Conservation (phyloP, 2,113 vertebrate genomes). For the Salvelinus fontinalis region DNA sequence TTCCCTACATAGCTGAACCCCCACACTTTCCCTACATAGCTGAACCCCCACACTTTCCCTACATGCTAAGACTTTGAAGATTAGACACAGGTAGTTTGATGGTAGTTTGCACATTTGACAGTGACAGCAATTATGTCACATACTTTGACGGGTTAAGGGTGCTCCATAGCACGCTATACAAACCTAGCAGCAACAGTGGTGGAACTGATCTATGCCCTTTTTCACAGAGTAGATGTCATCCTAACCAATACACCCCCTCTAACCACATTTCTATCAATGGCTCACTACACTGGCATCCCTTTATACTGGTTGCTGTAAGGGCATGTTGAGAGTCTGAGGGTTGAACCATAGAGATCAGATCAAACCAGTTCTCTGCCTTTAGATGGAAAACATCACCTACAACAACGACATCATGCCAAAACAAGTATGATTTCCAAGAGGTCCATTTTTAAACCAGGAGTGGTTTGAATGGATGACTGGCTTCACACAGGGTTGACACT, state of each 20-base stretch:
- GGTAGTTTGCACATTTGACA: constrained; percentile 37
- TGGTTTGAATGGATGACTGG: constrained; percentile 67
- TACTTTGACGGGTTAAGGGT: constrained; percentile 2
- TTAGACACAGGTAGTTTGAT: constrained; percentile 39
- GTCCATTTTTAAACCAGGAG: constrained; percentile 75
- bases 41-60: constrained; percentile 36
- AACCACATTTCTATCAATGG: not conserved
- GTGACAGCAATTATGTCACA: constrained; percentile 29
- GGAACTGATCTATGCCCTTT: not conserved
- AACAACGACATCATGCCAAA: constrained; percentile 76
- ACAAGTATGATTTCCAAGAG: constrained; percentile 78
- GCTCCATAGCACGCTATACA: not conserved
- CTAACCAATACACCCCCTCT: constrained; percentile 14
- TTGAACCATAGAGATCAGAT: constrained; percentile 58
- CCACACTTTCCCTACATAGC: too few species aligned
- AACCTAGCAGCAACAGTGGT: not conserved
- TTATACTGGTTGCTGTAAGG: not conserved
- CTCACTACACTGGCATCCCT: constrained; percentile 21
- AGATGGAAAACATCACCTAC: constrained; percentile 62
- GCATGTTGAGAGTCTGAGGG: constrained; percentile 15
- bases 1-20: too few species aligned
- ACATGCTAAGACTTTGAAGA: constrained; percentile 47
- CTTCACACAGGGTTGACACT: constrained; percentile 59
- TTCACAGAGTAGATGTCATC: not conserved
- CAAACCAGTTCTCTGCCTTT: constrained; percentile 65